Base-by-base conservation (phyloP, 1,140 invertebrate genomes). In the Hesperophylax magnus region DNA sequence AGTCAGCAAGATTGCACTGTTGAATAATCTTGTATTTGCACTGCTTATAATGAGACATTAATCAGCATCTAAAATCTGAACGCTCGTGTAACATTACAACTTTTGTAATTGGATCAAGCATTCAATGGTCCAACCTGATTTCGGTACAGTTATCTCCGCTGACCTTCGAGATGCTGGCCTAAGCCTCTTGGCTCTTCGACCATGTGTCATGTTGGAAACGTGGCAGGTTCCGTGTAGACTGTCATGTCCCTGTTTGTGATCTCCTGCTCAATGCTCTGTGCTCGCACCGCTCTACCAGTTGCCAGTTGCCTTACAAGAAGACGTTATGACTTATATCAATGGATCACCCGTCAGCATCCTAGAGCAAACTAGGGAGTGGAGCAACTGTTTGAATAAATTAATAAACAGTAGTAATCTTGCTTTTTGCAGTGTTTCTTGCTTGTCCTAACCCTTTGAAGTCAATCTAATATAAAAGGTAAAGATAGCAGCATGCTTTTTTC, bases 231-330 rank as follows among this genome's bases (percentile, higher is more conserved):
- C 58, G 58, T 61, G 58, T 61, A 20, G 58, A 8, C 58, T 61
- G 58, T 61, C 58, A 61, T 24, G 58, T 61, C 58, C 24, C 58
- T 24, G 24, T 61, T 61, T 61, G 18, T 61, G 58, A 20, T 61
- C 58, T 17, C 58, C 58, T 61, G 58, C 24, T 47, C 58, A 20
- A 20, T 24, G 8, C 58, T 18, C n/a, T 9, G 56, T 22, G 39
- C 39, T 47, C 39, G 14, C 39, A 47, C 39, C 39, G 39, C 39
- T 47, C 39, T 47, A 14, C 39, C 39, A 47, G 63, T 67, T 71
- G n/a, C 67, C 34, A 71, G 67, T 71, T 71, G 67, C 67, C 67
- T 17, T 71, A 71, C 67, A 71, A 71, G 67, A 71, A 52, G 67
- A 52, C 18, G 67, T 52, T 18, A 20, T 24, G 31, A n/a, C 24